phyloP scores from a whole-genome alignment of 2,888 invertebrate species.

The Synanthedon vespiformis region DNA sequence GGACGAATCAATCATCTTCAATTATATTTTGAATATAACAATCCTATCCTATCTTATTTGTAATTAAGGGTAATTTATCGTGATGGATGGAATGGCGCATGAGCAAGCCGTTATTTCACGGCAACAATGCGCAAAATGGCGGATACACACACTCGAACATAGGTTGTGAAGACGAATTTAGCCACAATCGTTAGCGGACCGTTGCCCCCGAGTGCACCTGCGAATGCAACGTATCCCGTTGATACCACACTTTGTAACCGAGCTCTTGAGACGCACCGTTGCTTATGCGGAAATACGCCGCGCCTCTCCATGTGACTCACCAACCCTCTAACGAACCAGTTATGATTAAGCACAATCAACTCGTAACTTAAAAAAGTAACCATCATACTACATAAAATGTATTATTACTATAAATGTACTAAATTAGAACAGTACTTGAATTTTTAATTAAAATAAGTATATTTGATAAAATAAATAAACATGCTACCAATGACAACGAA shows the following conservation, averaged over 20 bases:
- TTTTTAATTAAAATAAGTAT: too few species aligned
- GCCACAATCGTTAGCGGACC: constrained; percentile 33
- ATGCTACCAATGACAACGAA: too few species aligned
- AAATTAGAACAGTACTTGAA: too few species aligned
- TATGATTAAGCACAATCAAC: neutral
- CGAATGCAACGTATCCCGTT: constrained; percentile 1
- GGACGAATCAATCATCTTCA: neutral
- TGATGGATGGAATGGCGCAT: neutral
- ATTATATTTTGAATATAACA: neutral
- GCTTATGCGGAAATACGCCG: neutral
- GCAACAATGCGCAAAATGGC: constrained; percentile 11
- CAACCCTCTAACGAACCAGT: neutral
- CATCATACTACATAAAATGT: too few species aligned
- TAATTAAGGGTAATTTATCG: neutral
- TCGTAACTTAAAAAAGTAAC: too few species aligned
- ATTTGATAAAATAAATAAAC: too few species aligned
- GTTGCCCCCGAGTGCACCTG: constrained; percentile 30
- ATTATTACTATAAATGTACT: too few species aligned
- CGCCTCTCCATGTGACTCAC: neutral
- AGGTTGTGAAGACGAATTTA: constrained; percentile 25
- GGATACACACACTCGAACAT: constrained; percentile 4
- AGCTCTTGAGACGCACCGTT: neutral
- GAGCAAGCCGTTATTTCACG: neutral
- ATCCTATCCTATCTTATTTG: neutral
- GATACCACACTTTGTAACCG: neutral